Evolutionary conservation across 2,888 invertebrate species (phyloP).

Genomic region (Kuschelorhynchus macadamiae): DNA sequence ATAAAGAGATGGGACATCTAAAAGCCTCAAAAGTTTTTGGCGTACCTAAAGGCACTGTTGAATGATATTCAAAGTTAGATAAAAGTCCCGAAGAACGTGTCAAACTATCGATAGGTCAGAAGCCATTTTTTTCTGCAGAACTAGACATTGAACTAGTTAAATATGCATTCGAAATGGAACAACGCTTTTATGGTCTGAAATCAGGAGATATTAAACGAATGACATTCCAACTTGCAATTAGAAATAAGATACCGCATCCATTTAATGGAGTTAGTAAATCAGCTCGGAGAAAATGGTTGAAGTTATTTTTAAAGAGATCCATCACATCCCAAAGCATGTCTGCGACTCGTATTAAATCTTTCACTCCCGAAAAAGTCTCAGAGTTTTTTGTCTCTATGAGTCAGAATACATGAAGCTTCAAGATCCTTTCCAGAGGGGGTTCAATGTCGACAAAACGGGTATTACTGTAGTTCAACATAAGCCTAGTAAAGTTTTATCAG

Average conservation of each 20-base stretch:
- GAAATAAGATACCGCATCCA: slow-evolving; percentile 17
- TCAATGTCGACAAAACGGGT: slow-evolving; percentile 16
- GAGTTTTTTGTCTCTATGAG: slow-evolving; percentile 18
- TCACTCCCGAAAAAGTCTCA: slow-evolving; percentile 23
- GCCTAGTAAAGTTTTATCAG: slow-evolving; percentile 17
- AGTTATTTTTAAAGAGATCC: slow-evolving; percentile 23
- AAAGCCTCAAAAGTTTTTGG: too few relatives aligned
- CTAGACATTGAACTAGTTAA: slow-evolving; percentile 21
- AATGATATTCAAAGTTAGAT: not conserved
- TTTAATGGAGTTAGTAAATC: slow-evolving; percentile 16
- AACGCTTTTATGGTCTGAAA: slow-evolving; percentile 19
- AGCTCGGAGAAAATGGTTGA: slow-evolving; percentile 18
- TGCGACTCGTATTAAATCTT: slow-evolving; percentile 17
- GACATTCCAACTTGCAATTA: slow-evolving; percentile 27
- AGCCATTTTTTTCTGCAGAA: not conserved
- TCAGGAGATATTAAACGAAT: slow-evolving; percentile 20
- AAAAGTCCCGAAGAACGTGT: too few relatives aligned
- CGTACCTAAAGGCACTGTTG: too few relatives aligned
- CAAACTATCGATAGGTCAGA: too few relatives aligned
- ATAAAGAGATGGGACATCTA: too few relatives aligned
- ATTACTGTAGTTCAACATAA: slow-evolving; percentile 17
- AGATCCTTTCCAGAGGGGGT: not conserved
- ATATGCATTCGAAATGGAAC: too few relatives aligned
- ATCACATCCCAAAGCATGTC: slow-evolving; percentile 19
- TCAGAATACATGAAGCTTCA: slow-evolving; percentile 5